A percentile compares a stretch with the other conserved stretches of the same genome.
Conservation (phyloP, 1,140 invertebrate genomes). For the Sarcophaga bullata region DNA sequence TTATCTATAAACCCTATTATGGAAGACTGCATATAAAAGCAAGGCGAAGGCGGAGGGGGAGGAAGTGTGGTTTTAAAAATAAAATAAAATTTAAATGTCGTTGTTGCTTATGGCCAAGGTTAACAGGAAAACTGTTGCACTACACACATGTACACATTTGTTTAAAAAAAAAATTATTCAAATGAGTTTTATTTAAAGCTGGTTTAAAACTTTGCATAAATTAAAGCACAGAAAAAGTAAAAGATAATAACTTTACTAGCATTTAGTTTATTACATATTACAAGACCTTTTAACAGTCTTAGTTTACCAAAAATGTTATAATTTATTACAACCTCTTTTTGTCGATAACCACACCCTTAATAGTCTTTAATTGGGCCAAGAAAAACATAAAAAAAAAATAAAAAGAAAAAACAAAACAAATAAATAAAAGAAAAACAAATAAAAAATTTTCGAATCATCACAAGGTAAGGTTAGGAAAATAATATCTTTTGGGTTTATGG, state of each 20-base stretch:
- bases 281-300: too few relatives aligned
- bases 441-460: background rate
- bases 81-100: conserved; percentile 14
- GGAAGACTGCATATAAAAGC: background rate
- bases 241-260: too few relatives aligned
- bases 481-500: too few relatives aligned
- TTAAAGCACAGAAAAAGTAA: too few relatives aligned
- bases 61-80: background rate
- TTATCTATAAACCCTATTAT: too few relatives aligned
- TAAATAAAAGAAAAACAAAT: background rate
- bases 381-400: background rate
- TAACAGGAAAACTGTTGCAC: background rate
- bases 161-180: too few relatives aligned
- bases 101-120: conserved; percentile 23
- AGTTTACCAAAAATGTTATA: too few relatives aligned
- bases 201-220: too few relatives aligned
- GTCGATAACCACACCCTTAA: too few relatives aligned
- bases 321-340: too few relatives aligned
- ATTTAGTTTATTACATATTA: too few relatives aligned
- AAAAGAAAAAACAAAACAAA: background rate
- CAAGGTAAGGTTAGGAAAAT: background rate
- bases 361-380: background rate
- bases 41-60: background rate
- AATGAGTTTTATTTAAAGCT: too few relatives aligned
- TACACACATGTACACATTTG: background rate